These are phyloP conservation scores for Tubulanus polymorphus DNA, from an alignment of 2,888 invertebrate genomes.

Conservation along the genomic window DNA sequence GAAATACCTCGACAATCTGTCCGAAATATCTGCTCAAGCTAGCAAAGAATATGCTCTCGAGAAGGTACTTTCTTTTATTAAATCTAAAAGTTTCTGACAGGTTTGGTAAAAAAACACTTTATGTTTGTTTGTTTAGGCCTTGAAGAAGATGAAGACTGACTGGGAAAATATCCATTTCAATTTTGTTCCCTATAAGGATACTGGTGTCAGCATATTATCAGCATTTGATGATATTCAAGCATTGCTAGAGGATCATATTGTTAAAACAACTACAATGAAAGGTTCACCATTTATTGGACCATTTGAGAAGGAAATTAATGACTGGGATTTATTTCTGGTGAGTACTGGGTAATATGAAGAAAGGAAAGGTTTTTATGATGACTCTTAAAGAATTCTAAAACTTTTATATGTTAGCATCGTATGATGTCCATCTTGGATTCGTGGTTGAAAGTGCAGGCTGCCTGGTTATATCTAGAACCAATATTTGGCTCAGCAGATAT, in stretches of 20 bases:
- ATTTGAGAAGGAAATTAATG: slow-evolving; percentile 47
- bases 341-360: slow-evolving; percentile 10
- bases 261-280: slow-evolving; percentile 53
- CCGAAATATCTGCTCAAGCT: slow-evolving; percentile 46
- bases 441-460: slow-evolving; percentile 52
- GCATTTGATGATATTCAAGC: slow-evolving; percentile 52
- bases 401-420: slow-evolving; percentile 36
- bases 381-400: neutral
- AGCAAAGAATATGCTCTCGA: slow-evolving; percentile 52
- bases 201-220: slow-evolving; percentile 42
- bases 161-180: slow-evolving; percentile 47
- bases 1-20: slow-evolving; percentile 47
- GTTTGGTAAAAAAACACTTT: too few relatives aligned
- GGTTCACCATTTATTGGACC: slow-evolving; percentile 52
- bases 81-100: neutral
- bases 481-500: slow-evolving; percentile 53
- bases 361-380: neutral
- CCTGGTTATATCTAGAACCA: slow-evolving; percentile 53
- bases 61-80: slow-evolving; percentile 31
- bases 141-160: slow-evolving; percentile 48
- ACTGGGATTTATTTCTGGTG: slow-evolving; percentile 47
- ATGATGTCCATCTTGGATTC: slow-evolving; percentile 49
- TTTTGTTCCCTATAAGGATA: slow-evolving; percentile 49
- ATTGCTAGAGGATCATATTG: slow-evolving; percentile 50
- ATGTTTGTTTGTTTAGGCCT: slow-evolving; percentile 30